A percentile compares a stretch with the other conserved stretches of the same genome.
Evolutionary conservation across 2,888 invertebrate species (phyloP).

Genomic region (Pyrocoelia pectoralis): DNA sequence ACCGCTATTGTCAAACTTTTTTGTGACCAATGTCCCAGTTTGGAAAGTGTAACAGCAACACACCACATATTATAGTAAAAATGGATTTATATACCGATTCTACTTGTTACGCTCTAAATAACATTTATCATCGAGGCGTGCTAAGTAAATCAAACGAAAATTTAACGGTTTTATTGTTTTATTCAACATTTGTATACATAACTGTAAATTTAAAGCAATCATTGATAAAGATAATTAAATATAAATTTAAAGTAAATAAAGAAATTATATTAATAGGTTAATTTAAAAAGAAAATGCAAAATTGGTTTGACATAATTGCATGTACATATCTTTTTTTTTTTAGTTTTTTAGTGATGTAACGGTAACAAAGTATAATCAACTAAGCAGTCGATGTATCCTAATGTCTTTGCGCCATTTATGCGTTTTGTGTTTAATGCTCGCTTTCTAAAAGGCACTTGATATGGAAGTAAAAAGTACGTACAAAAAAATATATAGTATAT

Average conservation of each 20-base stretch:
- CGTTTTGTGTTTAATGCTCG: background rate
- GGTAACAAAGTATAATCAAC: conserved; percentile 18
- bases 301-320: conserved; percentile 16
- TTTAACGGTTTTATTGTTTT: conserved; percentile 33
- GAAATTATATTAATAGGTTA: conserved; percentile 14
- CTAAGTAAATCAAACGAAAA: no score
- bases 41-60: no score
- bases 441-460: conserved; percentile 15
- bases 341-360: conserved; percentile 11
- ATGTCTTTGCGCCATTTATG: conserved; percentile 5
- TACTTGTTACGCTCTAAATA: no score
- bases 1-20: no score
- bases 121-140: no score
- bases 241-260: conserved; percentile 21
- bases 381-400: conserved; percentile 3
- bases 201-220: conserved; percentile 46
- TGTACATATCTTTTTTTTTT: no score
- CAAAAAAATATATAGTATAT: conserved; percentile 12
- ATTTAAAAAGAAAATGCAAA: conserved; percentile 8
- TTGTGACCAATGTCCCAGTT: no score
- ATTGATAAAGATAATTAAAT: conserved; percentile 12
- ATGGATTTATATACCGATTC: no score
- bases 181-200: conserved; percentile 46
- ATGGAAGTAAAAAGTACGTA: background rate
- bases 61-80: no score